A percentile compares a stretch with the other conserved stretches of the same genome.
These are phyloP conservation scores for Lacerta bilineata DNA, from an alignment of 2,797 vertebrate species.

Conservation along the genomic window DNA sequence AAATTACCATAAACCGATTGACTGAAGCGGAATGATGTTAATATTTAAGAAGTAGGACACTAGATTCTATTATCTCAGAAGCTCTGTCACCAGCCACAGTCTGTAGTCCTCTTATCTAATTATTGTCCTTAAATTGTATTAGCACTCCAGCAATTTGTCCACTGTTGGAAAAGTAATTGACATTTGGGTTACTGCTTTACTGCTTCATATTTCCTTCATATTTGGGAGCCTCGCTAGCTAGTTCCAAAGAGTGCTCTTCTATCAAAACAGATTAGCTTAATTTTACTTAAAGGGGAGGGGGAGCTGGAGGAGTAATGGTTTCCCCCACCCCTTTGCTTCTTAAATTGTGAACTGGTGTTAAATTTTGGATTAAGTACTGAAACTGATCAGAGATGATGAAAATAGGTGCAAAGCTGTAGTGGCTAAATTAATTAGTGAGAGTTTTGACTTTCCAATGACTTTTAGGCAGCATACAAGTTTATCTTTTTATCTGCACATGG, in stretches of 20 bases:
- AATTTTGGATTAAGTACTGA: constrained; percentile 71
- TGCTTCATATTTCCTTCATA: constrained; percentile 62
- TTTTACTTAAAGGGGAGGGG: constrained; percentile 69
- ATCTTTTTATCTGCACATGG: background rate
- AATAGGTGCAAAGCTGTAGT: constrained; percentile 57
- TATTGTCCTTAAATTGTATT: constrained; percentile 85
- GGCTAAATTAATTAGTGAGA: constrained; percentile 71
- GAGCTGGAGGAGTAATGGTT: constrained; percentile 42
- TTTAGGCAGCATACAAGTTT: constrained; percentile 3
- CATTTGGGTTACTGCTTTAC: constrained; percentile 81
- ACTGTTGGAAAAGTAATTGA: constrained; percentile 83
- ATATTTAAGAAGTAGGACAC: constrained; percentile 85
- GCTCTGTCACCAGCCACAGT: constrained; percentile 84
- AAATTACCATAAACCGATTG: constrained; percentile 85
- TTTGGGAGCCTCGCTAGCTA: constrained; percentile 78
- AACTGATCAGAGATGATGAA: constrained; percentile 70
- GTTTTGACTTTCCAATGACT: constrained; percentile 72
- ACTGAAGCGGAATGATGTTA: constrained; percentile 84
- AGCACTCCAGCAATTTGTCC: constrained; percentile 84
- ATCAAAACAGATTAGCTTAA: constrained; percentile 80
- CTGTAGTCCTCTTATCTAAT: constrained; percentile 86
- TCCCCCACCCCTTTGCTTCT: constrained; percentile 21
- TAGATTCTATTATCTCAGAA: constrained; percentile 85
- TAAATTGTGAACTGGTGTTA: constrained; percentile 71
- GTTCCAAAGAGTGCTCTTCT: constrained; percentile 78